Percentiles rank a stretch among this genome's conserved stretches.
These are phyloP conservation scores for Gopherus evgoodei DNA, from an alignment of 2,113 vertebrate species.

Conservation along the genomic window DNA sequence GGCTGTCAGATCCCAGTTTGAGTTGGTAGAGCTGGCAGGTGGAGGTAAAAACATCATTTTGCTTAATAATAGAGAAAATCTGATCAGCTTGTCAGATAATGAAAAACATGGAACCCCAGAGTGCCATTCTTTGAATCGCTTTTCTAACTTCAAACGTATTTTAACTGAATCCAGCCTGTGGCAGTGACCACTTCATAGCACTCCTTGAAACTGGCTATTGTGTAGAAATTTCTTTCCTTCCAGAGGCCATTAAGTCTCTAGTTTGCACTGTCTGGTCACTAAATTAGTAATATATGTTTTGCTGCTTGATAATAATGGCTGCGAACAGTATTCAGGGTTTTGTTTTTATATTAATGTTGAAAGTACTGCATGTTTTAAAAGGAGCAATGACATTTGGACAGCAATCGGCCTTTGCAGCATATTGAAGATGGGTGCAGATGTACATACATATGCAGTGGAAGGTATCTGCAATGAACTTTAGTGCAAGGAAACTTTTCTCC, in stretches of 20 bases:
- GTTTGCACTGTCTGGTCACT: not conserved
- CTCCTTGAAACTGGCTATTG: not conserved
- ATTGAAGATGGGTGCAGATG: not conserved
- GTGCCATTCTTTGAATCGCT: not conserved
- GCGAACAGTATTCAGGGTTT: not conserved
- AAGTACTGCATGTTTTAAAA: not conserved
- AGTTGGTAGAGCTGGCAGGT: not conserved
- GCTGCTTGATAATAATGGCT: not conserved
- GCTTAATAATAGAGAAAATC: not conserved
- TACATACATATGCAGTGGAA: not conserved
- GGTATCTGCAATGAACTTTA: not conserved
- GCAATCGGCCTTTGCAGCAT: not conserved
- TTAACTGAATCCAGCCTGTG: not conserved
- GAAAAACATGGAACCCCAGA: not conserved
- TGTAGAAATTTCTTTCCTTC: not conserved
- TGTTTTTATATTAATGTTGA: not conserved
- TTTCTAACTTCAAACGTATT: not conserved
- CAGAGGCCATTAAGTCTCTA: not conserved
- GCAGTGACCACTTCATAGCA: not conserved
- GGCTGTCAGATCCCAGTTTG: fast-evolving
- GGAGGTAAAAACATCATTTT: not conserved
- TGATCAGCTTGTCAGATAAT: not conserved
- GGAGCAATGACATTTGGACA: not conserved
- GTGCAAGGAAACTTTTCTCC: not conserved
- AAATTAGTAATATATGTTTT: not conserved